phyloP scores from a whole-genome alignment of 1,140 invertebrate species.

The Zaprionus capensis region DNA sequence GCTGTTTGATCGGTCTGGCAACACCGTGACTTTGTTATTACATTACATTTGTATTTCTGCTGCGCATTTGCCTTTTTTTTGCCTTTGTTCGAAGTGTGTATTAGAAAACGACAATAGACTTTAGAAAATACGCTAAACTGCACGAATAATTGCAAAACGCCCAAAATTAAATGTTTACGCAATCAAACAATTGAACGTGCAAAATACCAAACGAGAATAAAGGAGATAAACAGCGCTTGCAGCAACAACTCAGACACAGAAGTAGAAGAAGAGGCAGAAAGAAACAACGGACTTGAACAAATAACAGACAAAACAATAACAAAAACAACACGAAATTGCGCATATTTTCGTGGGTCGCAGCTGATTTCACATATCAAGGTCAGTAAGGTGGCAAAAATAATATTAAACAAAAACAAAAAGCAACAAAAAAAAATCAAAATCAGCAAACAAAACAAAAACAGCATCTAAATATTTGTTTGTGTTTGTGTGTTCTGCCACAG shows the following conservation, averaged over 20 bases:
- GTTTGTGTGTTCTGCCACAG: slow-evolving; percentile 37
- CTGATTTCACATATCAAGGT: slow-evolving; percentile 80
- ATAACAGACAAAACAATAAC: slow-evolving; percentile 60
- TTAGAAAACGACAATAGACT: slow-evolving; percentile 61
- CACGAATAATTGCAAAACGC: slow-evolving; percentile 58
- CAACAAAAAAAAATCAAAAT: slow-evolving; percentile 4
- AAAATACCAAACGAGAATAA: slow-evolving; percentile 28
- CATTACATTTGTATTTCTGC: slow-evolving; percentile 80
- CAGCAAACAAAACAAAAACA: slow-evolving; percentile 30
- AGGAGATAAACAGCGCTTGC: slow-evolving; percentile 25
- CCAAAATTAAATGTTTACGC: slow-evolving; percentile 37
- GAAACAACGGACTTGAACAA: slow-evolving; percentile 49
- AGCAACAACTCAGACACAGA: slow-evolving; percentile 19
- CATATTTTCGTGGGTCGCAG: slow-evolving; percentile 73
- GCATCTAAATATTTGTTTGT: slow-evolving; percentile 11
- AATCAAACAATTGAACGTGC: slow-evolving; percentile 36
- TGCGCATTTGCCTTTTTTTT: slow-evolving; percentile 69
- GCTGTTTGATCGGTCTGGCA: slow-evolving; percentile 60
- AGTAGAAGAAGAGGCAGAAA: slow-evolving; percentile 23
- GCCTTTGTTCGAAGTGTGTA: slow-evolving; percentile 70
- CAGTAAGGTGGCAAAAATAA: slow-evolving; percentile 62
- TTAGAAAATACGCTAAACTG: slow-evolving; percentile 46
- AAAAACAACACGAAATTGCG: slow-evolving; percentile 69
- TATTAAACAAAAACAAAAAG: slow-evolving; percentile 15
- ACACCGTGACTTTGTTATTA: slow-evolving; percentile 67